Percentiles rank a stretch among this genome's conserved stretches.
These are phyloP conservation scores for Oscheius sp. DNA, from an alignment of 1,140 invertebrate genomes.

Conservation along the genomic window DNA sequence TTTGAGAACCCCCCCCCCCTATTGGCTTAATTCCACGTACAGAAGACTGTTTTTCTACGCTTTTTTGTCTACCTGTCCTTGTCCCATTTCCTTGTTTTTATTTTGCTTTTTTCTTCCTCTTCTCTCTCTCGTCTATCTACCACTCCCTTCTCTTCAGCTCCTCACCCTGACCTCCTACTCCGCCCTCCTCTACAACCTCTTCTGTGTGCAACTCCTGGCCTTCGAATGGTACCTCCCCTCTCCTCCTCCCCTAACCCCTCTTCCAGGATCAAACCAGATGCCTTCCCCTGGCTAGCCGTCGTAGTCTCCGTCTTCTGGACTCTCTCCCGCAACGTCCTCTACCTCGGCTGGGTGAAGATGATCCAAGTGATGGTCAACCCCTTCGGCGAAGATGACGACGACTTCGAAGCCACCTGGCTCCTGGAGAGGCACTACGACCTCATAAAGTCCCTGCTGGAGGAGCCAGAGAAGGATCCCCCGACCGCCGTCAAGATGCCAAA, in stretches of 20 bases:
- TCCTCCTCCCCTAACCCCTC: too few species aligned
- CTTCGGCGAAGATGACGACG: slow-evolving; percentile 79
- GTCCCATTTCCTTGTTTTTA: too few species aligned
- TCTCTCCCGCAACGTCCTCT: slow-evolving; percentile 82
- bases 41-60: too few species aligned
- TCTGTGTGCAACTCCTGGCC: too few species aligned
- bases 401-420: slow-evolving; percentile 34
- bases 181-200: neutral
- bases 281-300: neutral
- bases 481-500: neutral
- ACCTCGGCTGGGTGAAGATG: slow-evolving; percentile 84
- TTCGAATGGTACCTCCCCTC: too few species aligned
- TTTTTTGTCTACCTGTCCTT: too few species aligned
- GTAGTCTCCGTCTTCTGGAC: slow-evolving; percentile 65
- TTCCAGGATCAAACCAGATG: too few species aligned
- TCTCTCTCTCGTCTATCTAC: too few species aligned
- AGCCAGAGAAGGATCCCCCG: neutral
- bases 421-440: neutral
- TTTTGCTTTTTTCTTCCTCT: too few species aligned
- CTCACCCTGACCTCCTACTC: neutral
- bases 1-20: too few species aligned
- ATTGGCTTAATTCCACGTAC: too few species aligned
- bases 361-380: slow-evolving; percentile 81
- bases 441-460: neutral
- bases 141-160: too few species aligned